Percentiles rank a stretch among this genome's conserved stretches.
These are phyloP conservation scores for Chymomyza amoena DNA, from an alignment of 2,888 invertebrate species.

Conservation along the genomic window DNA sequence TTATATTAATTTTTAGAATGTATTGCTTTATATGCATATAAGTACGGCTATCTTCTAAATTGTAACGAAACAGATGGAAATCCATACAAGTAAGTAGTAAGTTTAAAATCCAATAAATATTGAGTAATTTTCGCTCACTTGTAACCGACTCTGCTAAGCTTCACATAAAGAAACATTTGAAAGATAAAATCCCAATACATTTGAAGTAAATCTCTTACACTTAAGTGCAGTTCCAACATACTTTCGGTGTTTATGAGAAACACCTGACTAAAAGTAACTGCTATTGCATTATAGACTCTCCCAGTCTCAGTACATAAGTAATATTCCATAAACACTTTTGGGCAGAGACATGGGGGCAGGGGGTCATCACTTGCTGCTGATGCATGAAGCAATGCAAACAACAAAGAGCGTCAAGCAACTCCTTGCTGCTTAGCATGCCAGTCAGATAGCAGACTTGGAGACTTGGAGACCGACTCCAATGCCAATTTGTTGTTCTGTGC, in stretches of 20 bases:
- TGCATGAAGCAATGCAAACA: constrained; percentile 21
- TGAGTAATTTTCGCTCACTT: too few relatives aligned
- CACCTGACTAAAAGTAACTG: background rate
- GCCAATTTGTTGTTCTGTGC: constrained; percentile 49
- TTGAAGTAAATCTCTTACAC: background rate
- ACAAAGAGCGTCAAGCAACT: constrained; percentile 11
- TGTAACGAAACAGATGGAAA: too few relatives aligned
- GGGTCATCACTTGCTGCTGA: background rate
- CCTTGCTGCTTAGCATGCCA: constrained; percentile 52
- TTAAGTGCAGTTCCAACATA: background rate
- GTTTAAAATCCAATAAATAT: too few relatives aligned
- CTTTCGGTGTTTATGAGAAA: background rate
- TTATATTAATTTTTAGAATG: too few relatives aligned
- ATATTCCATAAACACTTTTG: background rate
- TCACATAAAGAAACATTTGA: too few relatives aligned
- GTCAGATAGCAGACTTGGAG: constrained; percentile 35
- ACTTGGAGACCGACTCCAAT: constrained; percentile 26
- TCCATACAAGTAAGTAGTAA: too few relatives aligned
- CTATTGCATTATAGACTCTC: background rate
- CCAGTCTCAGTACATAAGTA: background rate
- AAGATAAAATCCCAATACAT: background rate
- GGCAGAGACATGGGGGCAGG: background rate
- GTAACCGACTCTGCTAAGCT: too few relatives aligned
- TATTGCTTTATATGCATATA: too few relatives aligned
- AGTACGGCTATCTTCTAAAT: too few relatives aligned